phyloP scores from a whole-genome alignment of 2,797 vertebrate genomes.

The Enteromius fasciolatus region DNA sequence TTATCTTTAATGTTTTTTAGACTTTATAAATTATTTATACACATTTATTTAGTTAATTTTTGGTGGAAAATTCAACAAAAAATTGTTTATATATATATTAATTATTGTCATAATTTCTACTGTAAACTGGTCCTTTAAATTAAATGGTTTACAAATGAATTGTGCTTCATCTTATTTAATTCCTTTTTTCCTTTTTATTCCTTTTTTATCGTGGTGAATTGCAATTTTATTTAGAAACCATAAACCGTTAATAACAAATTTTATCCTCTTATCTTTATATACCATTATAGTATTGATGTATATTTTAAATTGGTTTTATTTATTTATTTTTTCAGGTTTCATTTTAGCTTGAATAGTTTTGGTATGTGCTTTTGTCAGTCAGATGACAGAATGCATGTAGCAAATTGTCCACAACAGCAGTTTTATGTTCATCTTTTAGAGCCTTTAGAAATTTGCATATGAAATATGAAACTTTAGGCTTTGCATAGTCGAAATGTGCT shows the following conservation, averaged over 20 bases:
- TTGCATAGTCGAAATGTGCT: background rate
- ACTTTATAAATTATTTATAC: background rate
- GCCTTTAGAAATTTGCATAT: background rate
- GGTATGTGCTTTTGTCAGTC: background rate
- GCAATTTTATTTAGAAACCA: background rate
- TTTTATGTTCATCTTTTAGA: background rate
- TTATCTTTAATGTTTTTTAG: background rate
- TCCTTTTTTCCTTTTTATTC: background rate
- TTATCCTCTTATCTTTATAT: background rate
- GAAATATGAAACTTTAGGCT: background rate
- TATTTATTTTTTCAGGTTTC: background rate
- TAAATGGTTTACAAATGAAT: background rate
- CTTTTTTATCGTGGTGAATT: background rate
- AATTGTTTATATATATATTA: background rate
- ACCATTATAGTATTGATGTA: background rate
- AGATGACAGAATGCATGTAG: background rate
- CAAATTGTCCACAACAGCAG: background rate
- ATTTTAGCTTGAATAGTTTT: background rate
- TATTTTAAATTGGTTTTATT: too few species aligned
- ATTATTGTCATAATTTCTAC: background rate
- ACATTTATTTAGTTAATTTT: too few species aligned
- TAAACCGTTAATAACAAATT: background rate
- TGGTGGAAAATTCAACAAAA: background rate
- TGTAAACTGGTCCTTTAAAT: background rate
- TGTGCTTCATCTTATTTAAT: background rate